A percentile compares a stretch with the other conserved stretches of the same genome.
These are phyloP conservation scores for Elegia similella DNA, from an alignment of 2,888 invertebrate genomes.

Conservation along the genomic window DNA sequence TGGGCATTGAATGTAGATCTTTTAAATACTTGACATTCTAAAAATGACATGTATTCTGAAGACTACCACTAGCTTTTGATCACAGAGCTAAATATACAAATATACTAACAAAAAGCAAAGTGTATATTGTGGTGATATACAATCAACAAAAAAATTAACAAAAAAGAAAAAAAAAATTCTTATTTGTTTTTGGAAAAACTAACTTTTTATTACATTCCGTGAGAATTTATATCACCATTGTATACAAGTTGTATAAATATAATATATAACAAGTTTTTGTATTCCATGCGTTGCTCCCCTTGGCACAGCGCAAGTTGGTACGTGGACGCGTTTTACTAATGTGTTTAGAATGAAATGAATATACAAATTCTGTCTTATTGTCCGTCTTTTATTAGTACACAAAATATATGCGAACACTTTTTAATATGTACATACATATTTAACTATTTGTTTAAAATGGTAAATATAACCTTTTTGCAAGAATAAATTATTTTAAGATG, in stretches of 20 bases:
- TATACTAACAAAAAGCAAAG: neutral
- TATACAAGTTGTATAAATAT: conserved; percentile 28
- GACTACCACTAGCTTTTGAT: neutral
- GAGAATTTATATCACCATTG: conserved; percentile 6
- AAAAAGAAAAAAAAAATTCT: no score
- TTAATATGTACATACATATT: no score
- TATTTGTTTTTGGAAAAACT: no score
- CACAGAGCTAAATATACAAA: conserved; percentile 1
- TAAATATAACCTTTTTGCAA: no score
- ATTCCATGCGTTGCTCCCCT: conserved; percentile 59
- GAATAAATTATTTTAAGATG: no score
- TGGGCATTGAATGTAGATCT: neutral
- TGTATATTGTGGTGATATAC: neutral
- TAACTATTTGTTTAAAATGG: no score
- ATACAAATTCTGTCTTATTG: conserved; percentile 39
- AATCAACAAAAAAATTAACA: no score
- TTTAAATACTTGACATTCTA: neutral
- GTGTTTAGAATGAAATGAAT: conserved; percentile 24
- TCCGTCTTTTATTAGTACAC: conserved; percentile 18
- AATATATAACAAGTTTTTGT: conserved; percentile 44
- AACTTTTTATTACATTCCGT: no score
- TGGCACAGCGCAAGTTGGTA: conserved; percentile 79
- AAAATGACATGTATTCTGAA: neutral
- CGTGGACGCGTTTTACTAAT: conserved; percentile 42
- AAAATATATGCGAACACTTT: neutral